Base-by-base conservation (phyloP, 2,797 vertebrate genomes). In the Melanotaenia nigrans region DNA sequence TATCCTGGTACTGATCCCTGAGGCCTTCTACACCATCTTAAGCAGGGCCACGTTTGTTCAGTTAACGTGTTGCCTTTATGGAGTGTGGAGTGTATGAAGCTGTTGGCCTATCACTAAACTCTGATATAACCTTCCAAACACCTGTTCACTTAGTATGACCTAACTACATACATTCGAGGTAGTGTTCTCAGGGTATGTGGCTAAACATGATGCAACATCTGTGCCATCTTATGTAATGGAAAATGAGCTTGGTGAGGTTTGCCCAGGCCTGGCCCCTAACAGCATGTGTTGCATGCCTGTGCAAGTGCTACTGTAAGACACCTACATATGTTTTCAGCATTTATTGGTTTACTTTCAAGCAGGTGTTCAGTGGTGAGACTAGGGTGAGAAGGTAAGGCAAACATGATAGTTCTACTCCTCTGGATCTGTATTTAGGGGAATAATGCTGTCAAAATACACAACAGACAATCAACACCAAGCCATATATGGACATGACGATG, bases 131-230 rank as follows among this genome's bases (percentile, higher is more conserved):
- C 45, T 3, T 9, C 18, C 56, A 22, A 58, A 68, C 72, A 86
- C 66, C 83, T 81, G 78, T 68, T 83, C 30, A 61, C 45, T 32
- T 54, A 47, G 18, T 16, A 22, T 74, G 82, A 77, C 60, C 53
- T 45, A 33, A 25, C 51, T 18, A 1, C 35, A n/a, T 18, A 1
- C 30, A 3, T 30, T 22, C 71, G 28, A 12, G 35, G 24, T 35
- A 47, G 20, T 67, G 49, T 53, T 5, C 68, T 54, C 2, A 36
- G 20, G 10, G 33, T 3, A 22, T 55, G 69, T 38, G 5, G 54
- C 18, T 49, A 16, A 2, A 58, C 60, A n/a, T 86, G 75, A 79
- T 70, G 75, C 51, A 87, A 85, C 81, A 85, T 83, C 79, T 87
- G 85, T 65, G 16, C 47, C 70, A 36, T 36, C 28, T 87, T 83